Percentiles rank a stretch among this genome's conserved stretches.
phyloP scores from a whole-genome alignment of 2,888 invertebrate genomes.

The Elysia crispata region DNA sequence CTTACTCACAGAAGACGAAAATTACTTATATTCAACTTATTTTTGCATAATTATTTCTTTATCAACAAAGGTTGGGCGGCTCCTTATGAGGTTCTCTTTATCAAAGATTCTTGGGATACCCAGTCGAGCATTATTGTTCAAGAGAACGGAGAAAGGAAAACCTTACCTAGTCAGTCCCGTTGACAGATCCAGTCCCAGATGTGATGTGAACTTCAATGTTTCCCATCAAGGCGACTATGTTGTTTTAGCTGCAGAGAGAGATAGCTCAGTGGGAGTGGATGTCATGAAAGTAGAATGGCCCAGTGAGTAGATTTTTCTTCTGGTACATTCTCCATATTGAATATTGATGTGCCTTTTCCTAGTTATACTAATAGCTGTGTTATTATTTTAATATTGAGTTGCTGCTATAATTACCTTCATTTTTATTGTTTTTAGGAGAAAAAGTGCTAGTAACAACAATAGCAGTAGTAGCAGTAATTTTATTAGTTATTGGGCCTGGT shows the following conservation, averaged over 20 bases:
- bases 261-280: slow-evolving; percentile 82
- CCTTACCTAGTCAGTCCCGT: slow-evolving; percentile 69
- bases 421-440: neutral
- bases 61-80: slow-evolving; percentile 82
- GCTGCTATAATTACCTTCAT: neutral
- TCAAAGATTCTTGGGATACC: slow-evolving; percentile 82
- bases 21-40: too few relatives aligned
- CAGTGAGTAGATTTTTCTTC: slow-evolving; percentile 60
- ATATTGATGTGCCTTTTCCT: too few relatives aligned
- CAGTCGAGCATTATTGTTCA: slow-evolving; percentile 82
- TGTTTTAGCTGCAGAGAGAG: slow-evolving; percentile 83
- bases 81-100: slow-evolving; percentile 91
- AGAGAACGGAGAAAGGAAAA: slow-evolving; percentile 77
- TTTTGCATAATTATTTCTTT: too few relatives aligned
- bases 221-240: slow-evolving; percentile 94
- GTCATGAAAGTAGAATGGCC: slow-evolving; percentile 89
- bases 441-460: neutral
- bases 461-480: too few relatives aligned
- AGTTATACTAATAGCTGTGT: too few relatives aligned
- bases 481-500: too few relatives aligned
- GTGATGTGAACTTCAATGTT: slow-evolving; percentile 86
- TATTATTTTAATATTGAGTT: neutral
- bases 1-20: too few relatives aligned
- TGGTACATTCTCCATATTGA: neutral
- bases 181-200: slow-evolving; percentile 38